phyloP scores from a whole-genome alignment of 2,113 vertebrate genomes.

The Rhineura floridana region DNA sequence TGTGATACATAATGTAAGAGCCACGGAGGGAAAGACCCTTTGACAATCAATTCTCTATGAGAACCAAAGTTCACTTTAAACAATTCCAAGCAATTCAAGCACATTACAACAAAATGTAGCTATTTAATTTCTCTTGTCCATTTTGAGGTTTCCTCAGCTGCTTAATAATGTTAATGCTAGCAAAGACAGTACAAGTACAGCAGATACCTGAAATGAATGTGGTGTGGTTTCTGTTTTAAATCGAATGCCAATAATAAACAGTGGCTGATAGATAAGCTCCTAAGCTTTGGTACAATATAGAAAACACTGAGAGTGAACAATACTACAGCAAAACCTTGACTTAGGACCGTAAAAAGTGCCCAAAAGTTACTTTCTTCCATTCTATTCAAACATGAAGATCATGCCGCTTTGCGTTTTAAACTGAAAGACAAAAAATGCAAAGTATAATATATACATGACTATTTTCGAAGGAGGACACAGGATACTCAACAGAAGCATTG shows the following conservation, averaged over 20 bases:
- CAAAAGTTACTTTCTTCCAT: not conserved
- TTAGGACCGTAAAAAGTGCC: not conserved
- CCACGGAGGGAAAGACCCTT: not conserved
- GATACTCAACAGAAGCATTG: not conserved
- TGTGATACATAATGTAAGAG: not conserved
- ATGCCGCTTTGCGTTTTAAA: not conserved
- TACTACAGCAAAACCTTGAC: not conserved
- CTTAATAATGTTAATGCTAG: not conserved
- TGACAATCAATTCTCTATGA: not conserved
- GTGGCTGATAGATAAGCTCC: not conserved
- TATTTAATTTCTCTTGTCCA: not conserved
- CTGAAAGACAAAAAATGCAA: not conserved
- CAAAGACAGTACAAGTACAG: not conserved
- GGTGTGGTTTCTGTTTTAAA: not conserved
- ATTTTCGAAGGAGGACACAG: not conserved
- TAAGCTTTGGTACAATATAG: not conserved
- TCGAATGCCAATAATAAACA: not conserved
- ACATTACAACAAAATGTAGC: not conserved
- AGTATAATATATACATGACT: not conserved
- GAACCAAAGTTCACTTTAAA: slow-evolving; percentile 2
- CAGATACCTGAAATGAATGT: not conserved
- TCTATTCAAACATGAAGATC: not conserved
- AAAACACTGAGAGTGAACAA: not conserved
- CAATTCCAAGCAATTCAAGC: not conserved
- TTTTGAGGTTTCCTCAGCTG: not conserved